Percentiles rank a stretch among this genome's conserved stretches.
Conservation (phyloP, 1,140 invertebrate genomes). For the Coelopa frigida region DNA sequence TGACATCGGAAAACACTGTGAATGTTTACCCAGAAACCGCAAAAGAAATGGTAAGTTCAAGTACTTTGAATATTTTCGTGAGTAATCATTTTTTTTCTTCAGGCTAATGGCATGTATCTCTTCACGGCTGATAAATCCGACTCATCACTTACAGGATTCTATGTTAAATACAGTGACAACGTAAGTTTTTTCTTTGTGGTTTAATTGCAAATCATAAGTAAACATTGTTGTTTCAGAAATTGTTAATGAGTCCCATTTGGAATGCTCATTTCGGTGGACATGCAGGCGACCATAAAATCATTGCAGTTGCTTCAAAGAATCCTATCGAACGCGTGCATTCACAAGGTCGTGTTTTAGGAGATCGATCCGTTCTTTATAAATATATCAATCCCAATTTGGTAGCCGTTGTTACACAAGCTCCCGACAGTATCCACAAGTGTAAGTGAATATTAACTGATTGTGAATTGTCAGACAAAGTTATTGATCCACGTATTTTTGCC, state of each 20-base stretch:
- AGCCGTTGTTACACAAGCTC: slow-evolving; percentile 72
- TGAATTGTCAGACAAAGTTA: background rate
- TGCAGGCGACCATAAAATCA: slow-evolving; percentile 55
- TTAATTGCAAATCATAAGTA: background rate
- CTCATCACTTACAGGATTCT: slow-evolving; percentile 63
- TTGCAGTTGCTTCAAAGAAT: slow-evolving; percentile 62
- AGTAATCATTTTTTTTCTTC: slow-evolving; percentile 1
- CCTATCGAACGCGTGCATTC: slow-evolving; percentile 86
- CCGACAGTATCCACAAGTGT: slow-evolving; percentile 70
- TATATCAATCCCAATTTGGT: slow-evolving; percentile 97
- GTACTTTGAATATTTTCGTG: too few species aligned
- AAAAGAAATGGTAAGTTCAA: slow-evolving; percentile 40
- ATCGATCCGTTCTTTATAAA: slow-evolving; percentile 96
- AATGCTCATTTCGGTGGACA: slow-evolving; percentile 60
- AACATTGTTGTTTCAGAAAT: background rate
- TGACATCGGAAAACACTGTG: slow-evolving; percentile 64
- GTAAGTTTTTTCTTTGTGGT: slow-evolving; percentile 19
- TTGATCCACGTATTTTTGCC: background rate
- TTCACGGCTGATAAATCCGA: slow-evolving; percentile 61
- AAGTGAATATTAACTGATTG: slow-evolving; percentile 25
- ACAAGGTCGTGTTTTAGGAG: slow-evolving; percentile 87
- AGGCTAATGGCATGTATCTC: slow-evolving; percentile 59
- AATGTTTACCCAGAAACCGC: slow-evolving; percentile 60
- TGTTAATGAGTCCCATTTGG: slow-evolving; percentile 52
- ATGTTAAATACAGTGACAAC: slow-evolving; percentile 48